Evolutionary conservation across 2,888 invertebrate genomes (phyloP), one percentile per base, ranked within the genome.

Genomic region (Synanthedon tipuliformis): DNA sequence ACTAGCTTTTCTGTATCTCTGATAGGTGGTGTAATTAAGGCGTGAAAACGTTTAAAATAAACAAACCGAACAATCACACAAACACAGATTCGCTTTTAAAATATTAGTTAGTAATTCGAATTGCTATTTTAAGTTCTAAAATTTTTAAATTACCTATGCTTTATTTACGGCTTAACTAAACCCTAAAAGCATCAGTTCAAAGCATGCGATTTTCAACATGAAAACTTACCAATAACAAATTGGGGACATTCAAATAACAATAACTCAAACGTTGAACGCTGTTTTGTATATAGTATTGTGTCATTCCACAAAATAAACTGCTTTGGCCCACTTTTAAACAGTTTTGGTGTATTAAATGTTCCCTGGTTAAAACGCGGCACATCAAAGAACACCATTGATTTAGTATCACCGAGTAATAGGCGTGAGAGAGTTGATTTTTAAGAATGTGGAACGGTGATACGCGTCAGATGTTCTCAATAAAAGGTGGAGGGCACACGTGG

Each of bases 391-490:
- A 8, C 10, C 34, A 34, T 45, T 45, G 45, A 45, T 45, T 12
- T 45, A 34, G 45, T 45, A 45, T 45, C 15, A 13, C 45, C 7
- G 45, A n/a, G 45, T 15, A 45, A 45, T 45, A 13, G 45, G 45
- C 45, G 45, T 45, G 15, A 45, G 45, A 45, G 15, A 45, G 15
- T 45, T 45, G 45, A 7, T 45, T 45, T 45, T 13, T 13, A 45
- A 45, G 4, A 45, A 7, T 45, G 55, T 51, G 48, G 18, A 40
- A 34, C 40, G 51, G 53, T 55, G 55, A 52, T 61, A 58, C 53
- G 59, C 73, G 74, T 74, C 78, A 78, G 75, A 78, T 66, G 73
- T 75, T 71, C 71, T 69, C 72, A 69, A 75, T 68, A 65, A 60
- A 69, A 65, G 66, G 66, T 57, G 52, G 64, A 66, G 66, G 63